Base-by-base conservation (phyloP, 2,888 invertebrate species). In the Hypolimnas misippus region DNA sequence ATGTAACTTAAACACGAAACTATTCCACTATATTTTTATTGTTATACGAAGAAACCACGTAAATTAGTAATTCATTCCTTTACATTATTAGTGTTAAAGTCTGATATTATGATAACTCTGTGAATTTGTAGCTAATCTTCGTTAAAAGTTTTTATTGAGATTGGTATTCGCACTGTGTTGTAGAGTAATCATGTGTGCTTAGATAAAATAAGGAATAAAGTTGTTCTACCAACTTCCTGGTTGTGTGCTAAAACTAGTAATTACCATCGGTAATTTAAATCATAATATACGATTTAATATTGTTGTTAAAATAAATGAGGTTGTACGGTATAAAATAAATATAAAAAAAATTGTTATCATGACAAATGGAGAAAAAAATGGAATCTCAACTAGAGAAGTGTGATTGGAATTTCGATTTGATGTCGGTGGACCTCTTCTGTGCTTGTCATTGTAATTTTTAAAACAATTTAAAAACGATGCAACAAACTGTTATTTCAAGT, bases 181-280 rank as follows among this genome's bases (percentile, higher is more conserved):
- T 79, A 81, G 75, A 67, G 57, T 71, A 65, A 58, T 82, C 77
- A 78, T 76, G 77, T 81, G 74, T 82, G 79, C 78, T 83, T 86
- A 89, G 87, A 79, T 76, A 74, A 82, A 78, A 72, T 77, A 81
- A 73, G 69, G 69, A 83, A 52, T 62, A 58, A 65, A 63, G 84
- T 86, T 82, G 87, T 82, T 72, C 78, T 76, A 77, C 66, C 60
- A 49, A 87, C 83, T 83, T 78, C 73, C 78, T 79, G 91, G 90
- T 90, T 91, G 89, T 91, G 89, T 89, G 84, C 83, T 87, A 86
- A 70, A 67, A 76, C 77, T 76, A 75, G 67, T 65, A 67, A 69
- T 71, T 71, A 70, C 68, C 66, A 49, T 65, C 31, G 67, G 59
- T 67, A 57, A 65, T 59, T 59, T 62, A 59, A 64, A 62, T 66